Conservation (phyloP, 2,797 vertebrate species). For the Hypotaenidia philippensis region DNA sequence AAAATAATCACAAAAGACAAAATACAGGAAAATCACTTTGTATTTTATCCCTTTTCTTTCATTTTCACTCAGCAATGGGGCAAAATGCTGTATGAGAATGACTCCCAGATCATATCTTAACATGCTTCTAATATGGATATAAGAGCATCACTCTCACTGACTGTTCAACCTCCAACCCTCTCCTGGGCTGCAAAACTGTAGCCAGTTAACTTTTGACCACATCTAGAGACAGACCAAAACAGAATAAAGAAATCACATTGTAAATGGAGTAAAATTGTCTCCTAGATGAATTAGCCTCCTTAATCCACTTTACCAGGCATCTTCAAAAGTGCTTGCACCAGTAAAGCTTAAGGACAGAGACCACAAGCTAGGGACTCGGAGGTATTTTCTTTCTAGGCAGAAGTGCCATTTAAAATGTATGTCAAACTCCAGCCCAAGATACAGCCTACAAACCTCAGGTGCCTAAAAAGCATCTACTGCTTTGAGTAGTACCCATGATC, state of each 20-base stretch:
- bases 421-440: background rate
- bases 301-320: background rate
- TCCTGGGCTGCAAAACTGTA: background rate
- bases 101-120: background rate
- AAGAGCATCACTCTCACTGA: background rate
- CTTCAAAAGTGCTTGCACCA: background rate
- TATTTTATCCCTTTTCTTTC: background rate
- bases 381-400: background rate
- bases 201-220: background rate
- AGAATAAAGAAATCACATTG: background rate
- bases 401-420: background rate
- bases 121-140: accelerated
- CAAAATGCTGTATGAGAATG: background rate
- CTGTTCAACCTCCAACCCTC: background rate
- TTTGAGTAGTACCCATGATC: background rate
- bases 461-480: background rate
- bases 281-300: background rate
- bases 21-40: background rate
- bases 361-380: background rate
- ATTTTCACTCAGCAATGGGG: background rate
- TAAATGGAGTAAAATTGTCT: background rate
- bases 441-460: accelerated
- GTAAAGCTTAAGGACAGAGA: background rate
- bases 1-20: background rate
- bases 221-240: background rate